Evolutionary conservation across 1,140 invertebrate species (phyloP), one percentile per base, ranked within the genome.

Genomic region (Lasioglossum baleicum): DNA sequence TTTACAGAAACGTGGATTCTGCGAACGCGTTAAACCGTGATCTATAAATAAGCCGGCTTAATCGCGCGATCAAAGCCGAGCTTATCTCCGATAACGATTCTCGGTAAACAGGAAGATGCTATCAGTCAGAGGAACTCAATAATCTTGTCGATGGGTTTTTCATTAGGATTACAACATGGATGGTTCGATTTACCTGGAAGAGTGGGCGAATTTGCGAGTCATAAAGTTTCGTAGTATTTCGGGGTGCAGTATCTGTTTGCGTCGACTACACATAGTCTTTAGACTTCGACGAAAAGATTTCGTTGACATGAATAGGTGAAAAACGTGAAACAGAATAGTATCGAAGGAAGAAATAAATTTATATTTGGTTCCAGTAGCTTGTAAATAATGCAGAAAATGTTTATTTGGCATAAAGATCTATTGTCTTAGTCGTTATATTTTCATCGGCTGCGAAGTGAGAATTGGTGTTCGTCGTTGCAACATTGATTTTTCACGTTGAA

Each of bases 401-500:
- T 48, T 48, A 1, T 11, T 48, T 13, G 26, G 26, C 26, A 26
- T 26, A 26, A 26, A 48, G 7, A 48, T 53, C 15, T 15, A 15
- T 63, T 73, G 44, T 13, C 13, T 13, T 0, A 17, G 5, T 26
- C 11, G 17, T 8, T 11, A 15, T 6, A 15, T 6, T 61, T 69
- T 70, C 26, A 42, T 26, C 51, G 66, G 22, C 56, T 26, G 26
- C 26, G 42, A 48, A 60, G 42, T 31, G 40, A 20, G 15, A 78
- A 72, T 72, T 60, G 5, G 75, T 65, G 48, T 71, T n/a, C 58
- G 26, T 22, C 20, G 56, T 31, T 15, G 51, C 76, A 65, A 53
- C 44, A 44, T 48, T 48, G 61, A 78, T 78, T 78, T 69, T 78
- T 78, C 76, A 65, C 76, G 26, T n/a, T 51, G 10, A 35, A 51